Evolutionary conservation across 2,888 invertebrate species (phyloP), one percentile per base, ranked within the genome.

Genomic region (Deilephila porcellus): DNA sequence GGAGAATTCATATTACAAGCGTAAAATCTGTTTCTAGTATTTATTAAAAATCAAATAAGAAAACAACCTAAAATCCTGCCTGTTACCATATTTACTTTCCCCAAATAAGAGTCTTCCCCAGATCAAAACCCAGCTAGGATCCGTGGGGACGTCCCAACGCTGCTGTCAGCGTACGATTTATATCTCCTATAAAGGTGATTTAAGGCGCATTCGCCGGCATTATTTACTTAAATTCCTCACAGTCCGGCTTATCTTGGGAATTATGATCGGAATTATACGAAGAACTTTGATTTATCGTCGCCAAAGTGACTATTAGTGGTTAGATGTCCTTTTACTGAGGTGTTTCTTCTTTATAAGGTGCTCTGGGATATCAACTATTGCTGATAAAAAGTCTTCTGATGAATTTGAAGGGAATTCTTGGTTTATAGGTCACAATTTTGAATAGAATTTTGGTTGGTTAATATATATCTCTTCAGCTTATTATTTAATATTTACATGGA

Each of bases 151-250:
- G 11, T 7, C 25, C 20, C 2, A 45, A 11, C 64, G 63, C 20
- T 45, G 25, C 67, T 52, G 67, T 67, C 67, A 25, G 25, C 67
- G 64, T 4, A 4, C 52, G 19, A 67, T 67, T 67, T 67, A 67
- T 67, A 20, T 25, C 11, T 37, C 67, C 67, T 25, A 67, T 67
- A 67, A 67, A 67, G 6, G 25, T 67, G 45, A 67, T 67, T 67
- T 67, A 67, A n/a, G 52, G 25, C 1, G 25, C 11, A 17, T 67
- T 67, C 20, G 17, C 45, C 14, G 14, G 67, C 37, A 64, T 67
- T 67, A 67, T 67, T 67, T 67, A 67, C 67, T 67, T 20, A 52
- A 67, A 67, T 67, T 67, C 45, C 52, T 45, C 45, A 67, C 6
- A 14, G 14, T 45, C 20, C 52, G 4, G 37, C 64, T 67, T 67